Conservation (phyloP, 2,113 vertebrate genomes). For the Perca flavescens region DNA sequence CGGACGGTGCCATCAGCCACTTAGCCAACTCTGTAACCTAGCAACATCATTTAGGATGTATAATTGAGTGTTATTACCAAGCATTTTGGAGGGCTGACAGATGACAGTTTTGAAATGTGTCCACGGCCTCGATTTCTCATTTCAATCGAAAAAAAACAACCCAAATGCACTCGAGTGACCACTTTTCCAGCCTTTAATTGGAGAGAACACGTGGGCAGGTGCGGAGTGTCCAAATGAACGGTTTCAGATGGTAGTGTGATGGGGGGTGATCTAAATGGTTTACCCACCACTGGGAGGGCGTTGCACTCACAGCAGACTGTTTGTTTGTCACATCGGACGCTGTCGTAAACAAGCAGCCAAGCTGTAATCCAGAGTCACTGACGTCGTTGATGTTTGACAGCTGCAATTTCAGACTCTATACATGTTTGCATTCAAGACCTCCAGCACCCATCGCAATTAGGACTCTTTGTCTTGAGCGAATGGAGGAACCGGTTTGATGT, state of each 20-base stretch:
- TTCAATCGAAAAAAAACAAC: constrained; percentile 4
- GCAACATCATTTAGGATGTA: constrained; percentile 52
- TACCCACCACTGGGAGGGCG: neutral
- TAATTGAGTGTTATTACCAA: constrained; percentile 46
- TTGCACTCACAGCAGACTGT: too few species aligned
- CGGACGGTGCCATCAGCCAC: constrained; percentile 49
- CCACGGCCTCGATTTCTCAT: constrained; percentile 29
- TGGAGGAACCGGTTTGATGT: neutral
- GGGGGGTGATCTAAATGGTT: neutral
- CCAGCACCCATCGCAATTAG: too few species aligned
- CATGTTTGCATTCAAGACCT: neutral
- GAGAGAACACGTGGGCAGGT: neutral
- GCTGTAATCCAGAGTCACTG: neutral
- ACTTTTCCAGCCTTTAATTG: neutral
- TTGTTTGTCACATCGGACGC: neutral
- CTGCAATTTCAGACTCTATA: neutral
- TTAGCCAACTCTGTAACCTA: constrained; percentile 48
- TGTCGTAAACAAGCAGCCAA: neutral
- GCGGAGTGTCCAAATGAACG: neutral
- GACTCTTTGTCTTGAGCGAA: neutral
- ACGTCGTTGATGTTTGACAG: neutral
- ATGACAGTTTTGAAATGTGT: constrained; percentile 51
- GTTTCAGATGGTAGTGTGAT: too few species aligned
- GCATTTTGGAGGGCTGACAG: constrained; percentile 47
- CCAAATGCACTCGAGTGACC: constrained; percentile 2